A percentile compares a stretch with the other conserved stretches of the same genome.
phyloP scores from a whole-genome alignment of 2,113 vertebrate genomes.

The Peromyscus leucopus region DNA sequence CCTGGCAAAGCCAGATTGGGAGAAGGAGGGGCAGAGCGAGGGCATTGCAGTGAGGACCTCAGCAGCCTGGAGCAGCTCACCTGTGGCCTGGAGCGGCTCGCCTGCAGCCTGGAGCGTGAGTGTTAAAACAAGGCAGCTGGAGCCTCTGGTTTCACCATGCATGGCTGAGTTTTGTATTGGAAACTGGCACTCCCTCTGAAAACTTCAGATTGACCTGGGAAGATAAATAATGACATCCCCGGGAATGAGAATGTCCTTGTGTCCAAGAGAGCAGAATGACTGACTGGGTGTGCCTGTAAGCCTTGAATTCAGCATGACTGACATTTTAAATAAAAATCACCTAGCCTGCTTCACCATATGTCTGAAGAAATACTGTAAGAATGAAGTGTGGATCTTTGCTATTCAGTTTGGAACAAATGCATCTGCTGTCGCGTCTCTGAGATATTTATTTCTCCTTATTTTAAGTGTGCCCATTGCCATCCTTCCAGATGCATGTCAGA shows the following conservation, averaged over 20 bases:
- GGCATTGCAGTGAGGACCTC: neutral
- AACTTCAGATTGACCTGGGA: neutral
- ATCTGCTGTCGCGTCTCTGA: conserved; percentile 25
- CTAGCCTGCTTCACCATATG: conserved; percentile 62
- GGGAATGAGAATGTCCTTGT: neutral
- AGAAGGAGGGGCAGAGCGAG: neutral
- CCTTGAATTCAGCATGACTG: neutral
- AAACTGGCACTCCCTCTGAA: conserved; percentile 36
- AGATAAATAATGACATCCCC: neutral
- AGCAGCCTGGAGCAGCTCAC: neutral
- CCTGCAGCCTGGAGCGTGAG: neutral
- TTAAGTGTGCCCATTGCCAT: conserved; percentile 23
- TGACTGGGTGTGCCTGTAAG: conserved; percentile 7
- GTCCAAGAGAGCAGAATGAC: neutral
- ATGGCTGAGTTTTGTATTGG: neutral
- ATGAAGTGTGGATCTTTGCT: conserved; percentile 34
- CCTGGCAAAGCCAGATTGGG: neutral
- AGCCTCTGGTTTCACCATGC: neutral
- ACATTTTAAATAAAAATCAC: conserved; percentile 73
- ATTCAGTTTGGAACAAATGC: conserved; percentile 49
- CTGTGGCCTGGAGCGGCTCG: neutral
- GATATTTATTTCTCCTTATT: conserved; percentile 73
- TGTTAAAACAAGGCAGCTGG: neutral
- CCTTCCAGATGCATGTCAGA: conserved; percentile 5
- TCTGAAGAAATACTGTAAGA: conserved; percentile 51